phyloP scores from a whole-genome alignment of 2,888 invertebrate genomes.

The Stomorhina lunata region DNA sequence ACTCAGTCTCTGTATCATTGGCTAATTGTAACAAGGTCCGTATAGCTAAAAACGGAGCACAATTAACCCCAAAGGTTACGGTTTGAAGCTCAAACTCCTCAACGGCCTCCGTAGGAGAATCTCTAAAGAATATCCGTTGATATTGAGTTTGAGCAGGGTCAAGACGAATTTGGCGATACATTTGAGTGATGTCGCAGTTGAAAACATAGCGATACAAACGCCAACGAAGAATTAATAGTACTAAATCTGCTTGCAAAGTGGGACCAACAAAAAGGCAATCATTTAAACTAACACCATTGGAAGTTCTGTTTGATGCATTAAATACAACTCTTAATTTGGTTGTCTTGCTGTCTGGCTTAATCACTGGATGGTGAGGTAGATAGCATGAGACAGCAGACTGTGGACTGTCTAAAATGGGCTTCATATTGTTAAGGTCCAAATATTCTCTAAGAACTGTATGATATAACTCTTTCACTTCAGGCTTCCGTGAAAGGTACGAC shows the following conservation, averaged over 20 bases:
- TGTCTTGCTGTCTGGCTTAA: constrained; percentile 38
- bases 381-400: no score
- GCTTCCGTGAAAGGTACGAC: no score
- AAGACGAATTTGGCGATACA: constrained; percentile 58
- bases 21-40: no score
- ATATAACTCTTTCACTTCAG: no score
- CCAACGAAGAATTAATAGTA: constrained; percentile 23
- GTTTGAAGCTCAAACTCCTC: constrained; percentile 39
- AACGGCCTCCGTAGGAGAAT: neutral
- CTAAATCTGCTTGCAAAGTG: constrained; percentile 51
- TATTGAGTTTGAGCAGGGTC: constrained; percentile 37
- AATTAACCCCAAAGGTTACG: constrained; percentile 61
- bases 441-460: neutral
- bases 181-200: constrained; percentile 61
- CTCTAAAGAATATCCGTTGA: constrained; percentile 59
- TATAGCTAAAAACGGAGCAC: no score
- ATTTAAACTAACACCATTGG: constrained; percentile 40
- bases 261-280: constrained; percentile 48
- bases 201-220: constrained; percentile 42
- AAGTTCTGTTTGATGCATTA: constrained; percentile 52
- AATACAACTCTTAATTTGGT: constrained; percentile 63
- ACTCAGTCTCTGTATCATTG: no score
- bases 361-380: constrained; percentile 39
- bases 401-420: no score
- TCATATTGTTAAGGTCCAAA: neutral